These are phyloP conservation scores for Lithophane ornitopus DNA, from an alignment of 2,888 invertebrate genomes.

Conservation along the genomic window DNA sequence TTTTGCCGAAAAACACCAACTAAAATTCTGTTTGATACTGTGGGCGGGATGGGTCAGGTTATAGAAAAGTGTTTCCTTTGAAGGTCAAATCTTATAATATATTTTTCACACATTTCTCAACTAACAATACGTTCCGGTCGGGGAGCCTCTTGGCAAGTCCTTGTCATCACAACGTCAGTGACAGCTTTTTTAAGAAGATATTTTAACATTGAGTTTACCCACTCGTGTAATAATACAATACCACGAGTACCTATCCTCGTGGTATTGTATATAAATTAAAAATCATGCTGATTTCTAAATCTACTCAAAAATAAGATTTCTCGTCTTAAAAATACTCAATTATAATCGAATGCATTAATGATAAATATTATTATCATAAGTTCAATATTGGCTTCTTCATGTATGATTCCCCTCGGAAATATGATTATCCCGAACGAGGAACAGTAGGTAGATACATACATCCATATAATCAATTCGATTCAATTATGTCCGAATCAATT, in stretches of 20 bases:
- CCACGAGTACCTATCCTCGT: no score
- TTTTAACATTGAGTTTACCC: not conserved
- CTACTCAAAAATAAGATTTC: no score
- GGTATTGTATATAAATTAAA: not conserved
- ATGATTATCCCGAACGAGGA: not conserved
- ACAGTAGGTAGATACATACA: not conserved
- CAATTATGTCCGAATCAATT: constrained; percentile 20
- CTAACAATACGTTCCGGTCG: no score
- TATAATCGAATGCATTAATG: not conserved
- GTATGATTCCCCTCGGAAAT: not conserved
- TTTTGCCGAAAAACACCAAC: not conserved
- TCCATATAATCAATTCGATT: constrained; percentile 23
- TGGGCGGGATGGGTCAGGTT: no score
- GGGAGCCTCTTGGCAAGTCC: no score
- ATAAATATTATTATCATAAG: not conserved
- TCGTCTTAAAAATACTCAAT: not conserved
- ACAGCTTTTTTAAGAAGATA: no score
- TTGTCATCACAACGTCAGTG: no score
- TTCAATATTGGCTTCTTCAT: not conserved
- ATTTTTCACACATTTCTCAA: no score
- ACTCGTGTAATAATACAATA: not conserved
- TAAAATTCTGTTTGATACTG: not conserved
- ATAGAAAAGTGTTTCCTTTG: no score
- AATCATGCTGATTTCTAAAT: not conserved
- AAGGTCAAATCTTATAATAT: no score